phyloP scores from a whole-genome alignment of 2,797 vertebrate species.

The Pangasius larnaudii region DNA sequence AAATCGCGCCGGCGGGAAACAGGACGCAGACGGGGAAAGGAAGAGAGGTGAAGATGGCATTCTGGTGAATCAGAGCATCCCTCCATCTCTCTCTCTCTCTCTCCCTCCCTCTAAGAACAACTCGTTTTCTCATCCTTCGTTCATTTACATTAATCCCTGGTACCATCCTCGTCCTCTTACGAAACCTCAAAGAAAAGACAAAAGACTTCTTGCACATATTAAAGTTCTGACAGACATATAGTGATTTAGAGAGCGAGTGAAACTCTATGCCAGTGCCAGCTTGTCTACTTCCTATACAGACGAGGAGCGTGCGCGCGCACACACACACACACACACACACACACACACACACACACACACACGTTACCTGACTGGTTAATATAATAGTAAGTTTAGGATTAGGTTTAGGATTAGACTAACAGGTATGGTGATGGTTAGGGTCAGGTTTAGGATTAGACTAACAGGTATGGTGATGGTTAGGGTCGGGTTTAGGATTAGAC shows the following conservation, averaged over 20 bases:
- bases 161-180: background rate
- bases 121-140: constrained; percentile 62
- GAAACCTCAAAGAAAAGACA: constrained; percentile 4
- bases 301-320: constrained; percentile 32
- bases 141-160: constrained; percentile 78
- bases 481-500: background rate
- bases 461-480: background rate
- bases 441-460: background rate
- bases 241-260: background rate
- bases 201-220: constrained; percentile 27
- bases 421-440: background rate
- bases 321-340: constrained; percentile 39
- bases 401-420: background rate
- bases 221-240: constrained; percentile 28
- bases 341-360: constrained; percentile 13
- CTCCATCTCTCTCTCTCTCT: constrained; percentile 33
- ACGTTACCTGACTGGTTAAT: background rate
- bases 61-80: constrained; percentile 62
- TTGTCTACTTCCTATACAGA: background rate
- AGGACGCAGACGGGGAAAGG: constrained; percentile 68
- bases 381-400: background rate
- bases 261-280: background rate
- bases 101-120: constrained; percentile 68
- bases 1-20: constrained; percentile 61
- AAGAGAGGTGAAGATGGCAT: constrained; percentile 55